These are phyloP conservation scores for Helleia helle DNA, from an alignment of 2,888 invertebrate genomes.

Conservation along the genomic window DNA sequence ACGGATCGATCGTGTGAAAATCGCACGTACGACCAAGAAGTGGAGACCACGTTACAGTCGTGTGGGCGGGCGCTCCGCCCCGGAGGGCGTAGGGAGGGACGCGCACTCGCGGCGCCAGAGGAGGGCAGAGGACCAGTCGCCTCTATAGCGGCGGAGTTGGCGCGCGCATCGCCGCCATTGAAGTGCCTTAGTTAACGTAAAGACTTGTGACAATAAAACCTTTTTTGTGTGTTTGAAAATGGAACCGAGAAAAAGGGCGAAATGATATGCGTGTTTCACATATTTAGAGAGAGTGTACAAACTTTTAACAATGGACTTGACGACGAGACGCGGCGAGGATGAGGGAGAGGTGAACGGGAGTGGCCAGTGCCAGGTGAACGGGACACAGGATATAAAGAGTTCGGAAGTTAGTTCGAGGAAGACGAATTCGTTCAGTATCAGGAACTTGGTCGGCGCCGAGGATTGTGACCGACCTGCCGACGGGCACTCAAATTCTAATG, in stretches of 20 bases:
- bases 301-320: slow-evolving; percentile 60
- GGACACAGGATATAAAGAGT: slow-evolving; percentile 38
- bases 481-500: slow-evolving; percentile 37
- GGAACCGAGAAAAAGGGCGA: slow-evolving; percentile 18
- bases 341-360: slow-evolving; percentile 36
- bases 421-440: slow-evolving; percentile 56
- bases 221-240: slow-evolving; percentile 19
- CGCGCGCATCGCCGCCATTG: slow-evolving; percentile 45
- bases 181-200: slow-evolving; percentile 12
- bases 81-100: slow-evolving; percentile 62
- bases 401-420: slow-evolving; percentile 47
- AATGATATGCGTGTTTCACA: slow-evolving; percentile 21
- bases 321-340: slow-evolving; percentile 56
- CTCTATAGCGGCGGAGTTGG: slow-evolving; percentile 47
- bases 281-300: slow-evolving; percentile 21
- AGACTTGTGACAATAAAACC: slow-evolving; percentile 4
- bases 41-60: slow-evolving; percentile 17
- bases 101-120: slow-evolving; percentile 35
- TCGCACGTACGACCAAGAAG: slow-evolving; percentile 37
- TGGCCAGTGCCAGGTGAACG: slow-evolving; percentile 46
- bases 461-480: slow-evolving; percentile 46
- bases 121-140: slow-evolving; percentile 65
- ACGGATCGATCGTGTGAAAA: slow-evolving; percentile 48
- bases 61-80: slow-evolving; percentile 48
- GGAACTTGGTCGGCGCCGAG: slow-evolving; percentile 56